Evolutionary conservation across 2,797 vertebrate genomes (phyloP), one percentile per base, ranked within the genome.

Genomic region (Leptodactylus fallax): DNA sequence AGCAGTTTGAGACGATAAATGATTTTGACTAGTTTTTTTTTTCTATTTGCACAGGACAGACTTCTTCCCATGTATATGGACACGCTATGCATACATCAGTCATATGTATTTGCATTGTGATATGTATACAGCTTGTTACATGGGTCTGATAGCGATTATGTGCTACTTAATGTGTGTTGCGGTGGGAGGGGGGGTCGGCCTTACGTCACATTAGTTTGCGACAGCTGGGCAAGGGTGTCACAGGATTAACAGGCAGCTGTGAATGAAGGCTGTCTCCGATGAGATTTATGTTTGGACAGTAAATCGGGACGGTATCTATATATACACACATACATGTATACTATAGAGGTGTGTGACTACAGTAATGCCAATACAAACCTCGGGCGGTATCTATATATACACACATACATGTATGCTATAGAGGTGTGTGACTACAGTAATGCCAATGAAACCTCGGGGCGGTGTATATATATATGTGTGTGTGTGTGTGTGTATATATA

Each of bases 181-280:
- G 56, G 4, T 3, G 60, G 7, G 7, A 7, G 71, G 71, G 71
- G 83, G 36, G 71, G 83, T 3, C 74, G 67, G 12, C 27, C 9
- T 56, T 74, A 65, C 45, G 61, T 86, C 85, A 86, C 76, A 14
- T 86, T 51, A 67, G 69, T 83, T 61, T 79, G 81, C 72, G 56
- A 81, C 85, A 86, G 85, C 88, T 86, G 72, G 58, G 60, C 47
- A 19, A 76, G 71, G 53, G 56, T 58, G 36, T 85, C 58, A 83
- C 69, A 47, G 51, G 63, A 84, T 36, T 87, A 82, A 87, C 69
- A 71, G 71, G 85, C 86, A 85, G 51, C 36, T 72, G 77, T 81
- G 36, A 27, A 89, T 74, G 67, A 87, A 51, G 14, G 21, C 85
- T 53, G 85, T 74, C 67, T 65, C 55, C 63, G 27, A 58, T 74